Evolutionary conservation across 2,888 invertebrate species (phyloP).

Genomic region (Apodemia zela): DNA sequence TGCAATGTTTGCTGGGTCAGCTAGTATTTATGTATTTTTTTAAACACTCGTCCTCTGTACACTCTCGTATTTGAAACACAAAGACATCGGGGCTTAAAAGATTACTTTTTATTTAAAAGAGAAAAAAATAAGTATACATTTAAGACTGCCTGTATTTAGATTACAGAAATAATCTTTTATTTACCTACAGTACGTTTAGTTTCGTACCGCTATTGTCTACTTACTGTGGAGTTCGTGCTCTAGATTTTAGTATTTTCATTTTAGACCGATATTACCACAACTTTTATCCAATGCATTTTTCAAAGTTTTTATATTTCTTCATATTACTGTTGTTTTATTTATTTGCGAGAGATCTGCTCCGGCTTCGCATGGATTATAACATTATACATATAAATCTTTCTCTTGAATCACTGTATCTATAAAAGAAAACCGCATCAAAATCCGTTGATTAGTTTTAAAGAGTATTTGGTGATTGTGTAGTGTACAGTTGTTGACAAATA

Average conservation of each 20-base stretch:
- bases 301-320: background rate
- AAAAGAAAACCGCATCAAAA: too few relatives aligned
- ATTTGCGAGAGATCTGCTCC: too few relatives aligned
- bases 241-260: constrained; percentile 2
- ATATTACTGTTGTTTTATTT: background rate
- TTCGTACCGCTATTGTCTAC: constrained; percentile 7
- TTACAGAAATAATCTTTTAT: constrained; percentile 10
- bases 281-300: background rate
- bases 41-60: background rate
- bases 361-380: too few relatives aligned
- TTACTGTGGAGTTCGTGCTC: background rate
- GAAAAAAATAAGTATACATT: background rate
- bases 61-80: background rate
- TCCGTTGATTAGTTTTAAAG: too few relatives aligned
- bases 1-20: too few relatives aligned
- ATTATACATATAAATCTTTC: too few relatives aligned
- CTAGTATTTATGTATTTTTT: too few relatives aligned
- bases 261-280: background rate
- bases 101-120: constrained; percentile 6
- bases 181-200: background rate
- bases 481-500: too few relatives aligned
- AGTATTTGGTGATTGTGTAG: too few relatives aligned
- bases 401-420: too few relatives aligned
- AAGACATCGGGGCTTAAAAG: background rate
- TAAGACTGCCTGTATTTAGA: background rate